A percentile compares a stretch with the other conserved stretches of the same genome.
These are phyloP conservation scores for Lycophotia porphyrea DNA, from an alignment of 2,888 invertebrate species.

Conservation along the genomic window DNA sequence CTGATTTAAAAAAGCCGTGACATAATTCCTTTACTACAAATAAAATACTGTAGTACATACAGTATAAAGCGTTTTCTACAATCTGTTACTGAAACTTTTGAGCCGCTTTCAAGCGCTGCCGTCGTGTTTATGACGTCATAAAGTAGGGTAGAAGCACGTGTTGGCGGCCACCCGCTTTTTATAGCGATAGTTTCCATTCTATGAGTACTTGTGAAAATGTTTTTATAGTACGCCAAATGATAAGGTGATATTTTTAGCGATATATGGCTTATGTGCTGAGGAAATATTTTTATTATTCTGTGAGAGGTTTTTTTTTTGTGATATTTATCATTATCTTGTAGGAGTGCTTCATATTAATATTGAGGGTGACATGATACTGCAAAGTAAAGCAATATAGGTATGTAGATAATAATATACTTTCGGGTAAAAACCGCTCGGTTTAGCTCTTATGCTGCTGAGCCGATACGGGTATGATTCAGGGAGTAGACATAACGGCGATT, in stretches of 20 bases:
- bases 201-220: constrained; percentile 50
- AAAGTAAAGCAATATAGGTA: too few species aligned
- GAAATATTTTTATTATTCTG: constrained; percentile 21
- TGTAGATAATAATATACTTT: neutral
- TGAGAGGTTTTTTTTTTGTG: neutral
- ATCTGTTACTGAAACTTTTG: constrained; percentile 64
- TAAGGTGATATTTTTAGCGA: constrained; percentile 54
- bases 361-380: neutral
- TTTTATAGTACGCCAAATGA: constrained; percentile 55
- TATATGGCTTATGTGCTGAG: constrained; percentile 9
- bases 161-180: constrained; percentile 53
- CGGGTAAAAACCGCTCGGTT: neutral
- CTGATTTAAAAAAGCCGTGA: neutral
- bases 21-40: constrained; percentile 6
- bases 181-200: constrained; percentile 60
- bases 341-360: neutral
- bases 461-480: neutral
- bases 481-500: neutral
- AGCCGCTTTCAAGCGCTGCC: constrained; percentile 46
- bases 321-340: neutral
- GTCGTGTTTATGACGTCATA: constrained; percentile 63
- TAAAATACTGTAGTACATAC: constrained; percentile 18
- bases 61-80: constrained; percentile 51
- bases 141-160: constrained; percentile 60
- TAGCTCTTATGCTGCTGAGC: neutral